Evolutionary conservation across 2,888 invertebrate genomes (phyloP).

Genomic region (Caenorhabditis angaria): DNA sequence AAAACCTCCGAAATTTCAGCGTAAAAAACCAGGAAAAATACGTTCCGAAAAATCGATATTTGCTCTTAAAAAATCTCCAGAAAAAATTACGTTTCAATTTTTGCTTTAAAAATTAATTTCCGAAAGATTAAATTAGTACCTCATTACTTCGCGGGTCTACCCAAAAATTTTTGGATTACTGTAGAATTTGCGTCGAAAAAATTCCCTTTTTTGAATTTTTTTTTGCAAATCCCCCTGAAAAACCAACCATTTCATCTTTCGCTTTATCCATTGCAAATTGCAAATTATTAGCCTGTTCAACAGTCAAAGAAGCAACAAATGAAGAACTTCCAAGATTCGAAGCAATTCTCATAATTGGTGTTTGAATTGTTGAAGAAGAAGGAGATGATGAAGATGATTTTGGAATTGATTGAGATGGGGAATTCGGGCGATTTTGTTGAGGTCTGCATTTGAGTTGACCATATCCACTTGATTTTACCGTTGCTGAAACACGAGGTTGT

Average conservation of each 20-base stretch:
- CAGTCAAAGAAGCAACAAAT: conserved; percentile 24
- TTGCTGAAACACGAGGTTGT: neutral
- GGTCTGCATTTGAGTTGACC: neutral
- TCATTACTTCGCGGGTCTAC: neutral
- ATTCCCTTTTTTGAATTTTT: too few relatives aligned
- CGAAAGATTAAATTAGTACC: too few relatives aligned
- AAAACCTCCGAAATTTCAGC: too few relatives aligned
- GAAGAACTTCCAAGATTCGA: conserved; percentile 29
- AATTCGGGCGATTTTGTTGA: neutral
- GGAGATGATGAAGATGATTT: conserved; percentile 29
- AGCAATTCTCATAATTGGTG: conserved; percentile 25
- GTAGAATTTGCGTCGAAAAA: too few relatives aligned
- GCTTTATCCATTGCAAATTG: conserved; percentile 25
- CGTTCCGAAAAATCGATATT: too few relatives aligned
- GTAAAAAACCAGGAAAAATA: too few relatives aligned
- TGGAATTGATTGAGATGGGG: conserved; percentile 15
- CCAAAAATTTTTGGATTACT: neutral
- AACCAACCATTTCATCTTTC: conserved; percentile 8
- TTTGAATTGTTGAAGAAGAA: conserved; percentile 1
- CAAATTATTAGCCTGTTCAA: conserved; percentile 23
- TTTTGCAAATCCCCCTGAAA: too few relatives aligned
- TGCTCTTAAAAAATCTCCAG: too few relatives aligned
- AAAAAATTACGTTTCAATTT: too few relatives aligned
- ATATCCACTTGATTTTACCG: neutral
- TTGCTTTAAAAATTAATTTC: too few relatives aligned